Evolutionary conservation across 2,113 vertebrate species (phyloP).

Genomic region (Madoqua kirkii): DNA sequence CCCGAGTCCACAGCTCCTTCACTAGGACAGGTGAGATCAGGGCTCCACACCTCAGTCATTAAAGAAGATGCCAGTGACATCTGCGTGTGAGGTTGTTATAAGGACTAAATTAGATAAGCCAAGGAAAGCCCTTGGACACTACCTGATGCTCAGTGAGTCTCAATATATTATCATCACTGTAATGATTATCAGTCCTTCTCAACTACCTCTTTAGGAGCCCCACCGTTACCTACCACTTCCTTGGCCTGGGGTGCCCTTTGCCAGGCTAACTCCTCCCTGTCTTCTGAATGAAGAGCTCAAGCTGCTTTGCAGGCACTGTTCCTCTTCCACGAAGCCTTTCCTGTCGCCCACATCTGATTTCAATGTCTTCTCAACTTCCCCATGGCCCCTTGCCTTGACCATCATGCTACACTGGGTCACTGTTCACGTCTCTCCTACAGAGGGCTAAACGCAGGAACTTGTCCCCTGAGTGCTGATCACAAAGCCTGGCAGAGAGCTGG

Average conservation of each 20-base stretch:
- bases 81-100: fast-evolving
- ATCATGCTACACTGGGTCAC: neutral
- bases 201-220: fast-evolving
- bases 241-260: neutral
- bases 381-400: neutral
- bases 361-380: neutral
- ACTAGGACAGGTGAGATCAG: neutral
- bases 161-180: fast-evolving
- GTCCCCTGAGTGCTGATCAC: neutral
- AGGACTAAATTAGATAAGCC: neutral
- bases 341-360: neutral
- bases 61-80: neutral
- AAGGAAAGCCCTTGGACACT: neutral
- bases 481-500: neutral
- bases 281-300: neutral
- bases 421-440: neutral
- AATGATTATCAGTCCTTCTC: neutral
- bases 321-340: neutral
- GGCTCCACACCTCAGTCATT: neutral
- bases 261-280: neutral
- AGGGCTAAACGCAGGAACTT: neutral
- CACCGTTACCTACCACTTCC: fast-evolving
- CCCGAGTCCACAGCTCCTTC: neutral
- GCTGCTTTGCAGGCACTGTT: neutral
- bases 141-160: neutral